Conservation (phyloP, 1,140 invertebrate genomes). For the Calliphora vicina region DNA sequence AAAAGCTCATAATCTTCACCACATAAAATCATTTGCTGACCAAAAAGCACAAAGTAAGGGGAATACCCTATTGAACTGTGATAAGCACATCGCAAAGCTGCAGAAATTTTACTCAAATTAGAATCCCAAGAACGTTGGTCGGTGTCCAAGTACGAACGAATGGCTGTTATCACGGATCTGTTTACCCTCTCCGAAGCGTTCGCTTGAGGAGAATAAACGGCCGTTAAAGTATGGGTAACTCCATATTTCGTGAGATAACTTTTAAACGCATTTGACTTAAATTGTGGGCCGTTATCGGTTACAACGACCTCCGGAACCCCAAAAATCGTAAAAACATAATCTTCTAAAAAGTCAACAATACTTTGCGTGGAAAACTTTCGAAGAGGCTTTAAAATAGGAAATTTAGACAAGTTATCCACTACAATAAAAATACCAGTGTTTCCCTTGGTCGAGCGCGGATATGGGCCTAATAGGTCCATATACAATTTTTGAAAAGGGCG, state of each 20-base stretch:
- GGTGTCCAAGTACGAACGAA: neutral
- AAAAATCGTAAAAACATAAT: constrained; percentile 16
- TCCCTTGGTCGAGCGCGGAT: constrained; percentile 9
- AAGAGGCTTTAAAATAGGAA: constrained; percentile 7
- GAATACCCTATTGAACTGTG: neutral
- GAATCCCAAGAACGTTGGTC: neutral
- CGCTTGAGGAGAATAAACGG: neutral
- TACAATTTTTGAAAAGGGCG: constrained; percentile 11
- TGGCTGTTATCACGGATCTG: neutral
- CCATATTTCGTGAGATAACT: neutral
- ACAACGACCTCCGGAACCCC: constrained; percentile 17
- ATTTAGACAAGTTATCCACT: constrained; percentile 27
- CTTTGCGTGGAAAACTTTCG: neutral
- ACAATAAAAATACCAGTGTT: constrained; percentile 13
- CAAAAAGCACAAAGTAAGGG: neutral
- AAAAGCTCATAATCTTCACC: no score
- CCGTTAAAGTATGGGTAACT: neutral
- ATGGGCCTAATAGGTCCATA: constrained; percentile 19
- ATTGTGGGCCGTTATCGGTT: constrained; percentile 17
- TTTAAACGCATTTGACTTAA: neutral
- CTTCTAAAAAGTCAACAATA: constrained; percentile 20
- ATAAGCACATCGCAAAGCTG: neutral
- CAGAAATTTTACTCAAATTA: neutral
- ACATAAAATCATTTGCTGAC: neutral
- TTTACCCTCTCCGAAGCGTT: neutral